Base-by-base conservation (phyloP, 2,113 vertebrate species). In the Vulpes lagopus region DNA sequence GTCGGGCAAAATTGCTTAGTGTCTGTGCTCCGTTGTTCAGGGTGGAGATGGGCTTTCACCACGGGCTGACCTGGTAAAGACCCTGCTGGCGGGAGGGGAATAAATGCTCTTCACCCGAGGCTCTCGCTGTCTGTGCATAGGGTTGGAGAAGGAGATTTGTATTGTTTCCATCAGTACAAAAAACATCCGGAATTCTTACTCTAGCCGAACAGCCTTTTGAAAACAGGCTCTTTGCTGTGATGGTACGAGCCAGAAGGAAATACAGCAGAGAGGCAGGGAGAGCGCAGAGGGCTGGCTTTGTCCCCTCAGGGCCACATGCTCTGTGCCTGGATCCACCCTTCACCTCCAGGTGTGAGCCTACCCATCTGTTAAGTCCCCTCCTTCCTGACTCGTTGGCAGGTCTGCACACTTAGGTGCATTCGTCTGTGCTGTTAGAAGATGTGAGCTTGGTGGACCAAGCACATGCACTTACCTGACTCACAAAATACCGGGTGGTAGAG, bases 161-260 rank as follows among this genome's bases (percentile, higher is more conserved):
- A 92, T 96, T 4, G 8, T 74, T 94, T 96, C 84, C 86, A 2
- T 86, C 53, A 76, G 65, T 57, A 2, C 82, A 69, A 35, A 88
- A 71, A 14, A 73, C 87, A 69, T 90, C 55, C 91, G 97, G 91
- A 95, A 97, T 71, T 93, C 80, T 12, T 8, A 2, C 64, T 87
- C 11, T 43, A 19, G n/a, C 51, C 59, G 22, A 94, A 27, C n/a
- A 95, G 16, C 59, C 79, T 0, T 4, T 25, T 62, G 53, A 76
- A 94, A 22, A 65, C 59, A 89, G 94, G 38, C 35, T 71, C 84
- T 95, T 91, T 92, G 55, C 55, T 7, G 43, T 27, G 11, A 30
- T 38, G 14, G 8, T 89, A 65, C 92, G 97, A 67, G 22, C 65
- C 84, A 23, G 82, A 62, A 88, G 89, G 89, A 86, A 74, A 92